These are phyloP conservation scores for Erethizon dorsatum DNA, from an alignment of 2,797 vertebrate genomes.

Conservation along the genomic window DNA sequence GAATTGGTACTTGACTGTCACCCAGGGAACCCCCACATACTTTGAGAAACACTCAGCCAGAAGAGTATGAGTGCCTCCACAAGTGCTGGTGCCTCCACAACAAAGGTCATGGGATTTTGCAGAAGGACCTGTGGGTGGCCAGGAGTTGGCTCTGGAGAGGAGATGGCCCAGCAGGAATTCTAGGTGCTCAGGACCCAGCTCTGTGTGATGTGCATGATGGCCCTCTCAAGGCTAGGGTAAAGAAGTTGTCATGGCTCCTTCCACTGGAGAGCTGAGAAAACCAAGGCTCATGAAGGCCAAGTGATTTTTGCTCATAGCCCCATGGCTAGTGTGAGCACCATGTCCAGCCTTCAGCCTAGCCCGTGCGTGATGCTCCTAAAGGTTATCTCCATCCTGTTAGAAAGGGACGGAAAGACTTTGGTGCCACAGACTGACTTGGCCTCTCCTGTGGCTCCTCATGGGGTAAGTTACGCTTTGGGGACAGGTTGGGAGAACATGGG, in stretches of 20 bases:
- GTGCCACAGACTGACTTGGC: rapidly evolving
- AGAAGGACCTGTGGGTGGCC: not conserved
- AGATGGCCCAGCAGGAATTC: rapidly evolving
- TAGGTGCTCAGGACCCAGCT: not conserved
- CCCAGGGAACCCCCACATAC: rapidly evolving
- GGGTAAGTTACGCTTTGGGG: not conserved
- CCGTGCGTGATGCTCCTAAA: not conserved
- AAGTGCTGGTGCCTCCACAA: not conserved
- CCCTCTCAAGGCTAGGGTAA: not conserved
- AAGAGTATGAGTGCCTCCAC: no score
- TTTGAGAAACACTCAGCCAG: not conserved
- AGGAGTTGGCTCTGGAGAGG: not conserved
- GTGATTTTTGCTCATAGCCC: not conserved
- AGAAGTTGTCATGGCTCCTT: not conserved
- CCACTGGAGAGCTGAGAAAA: not conserved
- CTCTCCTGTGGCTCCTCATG: not conserved
- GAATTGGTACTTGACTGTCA: not conserved
- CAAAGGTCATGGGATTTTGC: no score
- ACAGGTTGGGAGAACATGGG: not conserved
- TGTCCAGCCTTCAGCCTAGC: not conserved
- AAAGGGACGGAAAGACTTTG: not conserved
- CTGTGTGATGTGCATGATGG: rapidly evolving
- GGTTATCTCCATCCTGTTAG: rapidly evolving
- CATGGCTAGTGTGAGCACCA: not conserved
- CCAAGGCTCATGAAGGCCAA: not conserved